Evolutionary conservation across 2,797 vertebrate species (phyloP), one percentile per base, ranked within the genome.

Genomic region (Lepus townsendii): DNA sequence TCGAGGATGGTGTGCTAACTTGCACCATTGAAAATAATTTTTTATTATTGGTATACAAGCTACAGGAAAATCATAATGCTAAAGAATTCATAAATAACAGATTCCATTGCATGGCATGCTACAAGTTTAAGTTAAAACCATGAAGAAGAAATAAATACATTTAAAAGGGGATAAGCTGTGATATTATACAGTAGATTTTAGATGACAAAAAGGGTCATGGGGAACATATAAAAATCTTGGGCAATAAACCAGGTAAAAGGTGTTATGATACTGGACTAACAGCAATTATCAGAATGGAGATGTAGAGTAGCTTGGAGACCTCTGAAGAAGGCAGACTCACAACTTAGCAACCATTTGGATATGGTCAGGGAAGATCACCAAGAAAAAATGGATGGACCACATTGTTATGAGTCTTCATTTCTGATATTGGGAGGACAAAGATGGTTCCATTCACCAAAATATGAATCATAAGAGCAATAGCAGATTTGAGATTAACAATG

Each of bases 101-200:
- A 71, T 85, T 91, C 65, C 52, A 71, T 30, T 6, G 0, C 32
- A 32, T 54, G 65, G 38, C 7, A 12, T 32, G 17, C 7, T 77
- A 68, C 16, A 92, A 96, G 80, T 84, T 63, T 63, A 80, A 68
- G 42, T 73, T 78, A 24, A 77, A 94, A 77, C 10, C 9, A 26
- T 7, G 47, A 0, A 16, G 7, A 71, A 54, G 1, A 89, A 90
- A 50, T 22, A 89, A 77, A 54, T 77, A 54, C 32, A 84, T 92
- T 54, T 60, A 91, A 76, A 66, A 14, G 9, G 72, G 30, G 19
- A 60, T 76, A 90, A 19, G 16, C 12, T 66, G 17, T 88, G 24
- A 69, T 62, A 75, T 3, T 27, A 2, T 47, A 14, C 3, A 50
- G 13, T 77, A 47, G 52, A 76, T 13, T 38, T 7, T 47, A 69